These are phyloP conservation scores for Channallabes apus DNA, from an alignment of 2,797 vertebrate genomes.

Conservation along the genomic window DNA sequence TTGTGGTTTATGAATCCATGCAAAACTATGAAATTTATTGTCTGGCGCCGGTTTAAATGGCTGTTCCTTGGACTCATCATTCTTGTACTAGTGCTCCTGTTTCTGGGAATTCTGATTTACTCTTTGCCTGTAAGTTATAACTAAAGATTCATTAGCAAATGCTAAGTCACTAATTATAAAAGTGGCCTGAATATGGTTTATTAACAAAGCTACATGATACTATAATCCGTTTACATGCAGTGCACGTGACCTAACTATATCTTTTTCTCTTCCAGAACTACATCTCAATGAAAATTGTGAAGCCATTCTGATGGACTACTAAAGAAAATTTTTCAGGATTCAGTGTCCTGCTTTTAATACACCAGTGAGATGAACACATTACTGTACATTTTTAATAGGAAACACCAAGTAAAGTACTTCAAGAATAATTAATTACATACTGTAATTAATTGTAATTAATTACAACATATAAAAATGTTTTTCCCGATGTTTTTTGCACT, in stretches of 20 bases:
- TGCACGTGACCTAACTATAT: background rate
- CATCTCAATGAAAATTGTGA: constrained; percentile 57
- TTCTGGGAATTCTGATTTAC: constrained; percentile 80
- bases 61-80: constrained; percentile 77
- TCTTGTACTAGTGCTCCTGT: constrained; percentile 76
- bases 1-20: constrained; percentile 89
- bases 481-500: background rate
- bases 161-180: background rate
- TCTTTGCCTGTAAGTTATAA: constrained; percentile 78
- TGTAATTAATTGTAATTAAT: too few species aligned
- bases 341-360: background rate
- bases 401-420: background rate
- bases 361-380: background rate
- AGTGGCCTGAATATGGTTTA: background rate
- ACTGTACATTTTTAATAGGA: background rate
- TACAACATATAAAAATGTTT: background rate
- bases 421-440: background rate
- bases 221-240: background rate
- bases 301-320: constrained; percentile 44
- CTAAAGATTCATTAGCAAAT: background rate
- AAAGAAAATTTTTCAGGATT: background rate
- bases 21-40: constrained; percentile 86
- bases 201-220: background rate
- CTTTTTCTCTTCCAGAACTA: constrained; percentile 49
- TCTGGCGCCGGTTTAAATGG: constrained; percentile 88